Conservation (phyloP, 2,113 vertebrate species). For the Chamaea fasciata region DNA sequence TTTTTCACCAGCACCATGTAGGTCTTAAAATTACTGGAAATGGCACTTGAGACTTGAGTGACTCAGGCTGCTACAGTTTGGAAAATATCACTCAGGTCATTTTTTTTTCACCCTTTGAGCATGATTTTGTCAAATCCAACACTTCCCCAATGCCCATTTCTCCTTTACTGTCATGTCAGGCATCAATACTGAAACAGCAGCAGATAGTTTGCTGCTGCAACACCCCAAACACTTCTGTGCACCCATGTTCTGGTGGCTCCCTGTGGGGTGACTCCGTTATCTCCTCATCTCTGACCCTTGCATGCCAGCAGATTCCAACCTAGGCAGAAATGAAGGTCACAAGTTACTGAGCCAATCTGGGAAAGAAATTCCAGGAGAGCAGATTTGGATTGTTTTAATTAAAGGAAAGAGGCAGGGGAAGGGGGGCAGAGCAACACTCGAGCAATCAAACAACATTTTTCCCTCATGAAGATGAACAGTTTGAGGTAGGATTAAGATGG, state of each 20-base stretch:
- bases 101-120: background rate
- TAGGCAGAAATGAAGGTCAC: constrained; percentile 31
- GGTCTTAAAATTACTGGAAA: background rate
- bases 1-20: background rate
- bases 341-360: constrained; percentile 3
- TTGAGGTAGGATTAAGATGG: background rate
- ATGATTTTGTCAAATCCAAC: background rate
- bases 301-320: background rate
- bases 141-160: background rate
- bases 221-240: background rate
- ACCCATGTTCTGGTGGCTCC: background rate
- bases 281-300: constrained; percentile 37
- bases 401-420: constrained; percentile 73
- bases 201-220: background rate
- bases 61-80: background rate
- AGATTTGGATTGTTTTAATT: constrained; percentile 48
- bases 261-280: background rate
- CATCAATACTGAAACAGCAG: background rate
- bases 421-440: background rate
- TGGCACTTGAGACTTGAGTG: background rate
- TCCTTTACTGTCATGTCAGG: background rate
- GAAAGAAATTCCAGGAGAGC: constrained; percentile 54
- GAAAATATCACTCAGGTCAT: background rate
- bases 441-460: background rate
- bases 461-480: rapidly evolving